Percentiles rank a stretch among this genome's conserved stretches.
phyloP scores from a whole-genome alignment of 2,113 vertebrate genomes.

The Isichthys henryi region DNA sequence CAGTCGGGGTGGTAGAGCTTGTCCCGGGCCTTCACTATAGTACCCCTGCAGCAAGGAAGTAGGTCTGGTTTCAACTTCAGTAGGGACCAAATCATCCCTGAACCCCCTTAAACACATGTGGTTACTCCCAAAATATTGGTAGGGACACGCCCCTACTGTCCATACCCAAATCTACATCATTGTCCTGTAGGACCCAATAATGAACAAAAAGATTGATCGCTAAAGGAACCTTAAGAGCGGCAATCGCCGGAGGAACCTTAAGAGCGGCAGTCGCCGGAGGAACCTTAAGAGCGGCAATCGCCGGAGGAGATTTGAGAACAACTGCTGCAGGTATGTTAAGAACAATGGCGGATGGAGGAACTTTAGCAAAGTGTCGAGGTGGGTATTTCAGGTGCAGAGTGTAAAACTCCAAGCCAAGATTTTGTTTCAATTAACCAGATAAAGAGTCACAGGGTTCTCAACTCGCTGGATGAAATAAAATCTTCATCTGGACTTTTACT shows the following conservation, averaged over 20 bases:
- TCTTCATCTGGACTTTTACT: neutral
- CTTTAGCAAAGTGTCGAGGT: neutral
- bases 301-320: neutral
- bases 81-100: neutral
- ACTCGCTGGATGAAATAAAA: neutral
- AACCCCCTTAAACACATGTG: neutral
- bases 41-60: slow-evolving; percentile 65
- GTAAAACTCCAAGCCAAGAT: neutral
- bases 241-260: neutral
- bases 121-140: neutral
- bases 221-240: neutral
- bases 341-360: neutral
- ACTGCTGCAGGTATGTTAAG: neutral
- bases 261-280: neutral
- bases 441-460: neutral
- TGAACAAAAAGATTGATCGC: neutral
- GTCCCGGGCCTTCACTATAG: slow-evolving; percentile 92
- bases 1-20: slow-evolving; percentile 95
- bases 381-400: neutral
- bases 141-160: neutral
- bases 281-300: too few species aligned
- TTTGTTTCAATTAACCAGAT: neutral
- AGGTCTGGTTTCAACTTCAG: neutral
- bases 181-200: slow-evolving; percentile 51
- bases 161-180: neutral